Conservation (phyloP, 2,888 invertebrate genomes). For the Drosophila phalerata region DNA sequence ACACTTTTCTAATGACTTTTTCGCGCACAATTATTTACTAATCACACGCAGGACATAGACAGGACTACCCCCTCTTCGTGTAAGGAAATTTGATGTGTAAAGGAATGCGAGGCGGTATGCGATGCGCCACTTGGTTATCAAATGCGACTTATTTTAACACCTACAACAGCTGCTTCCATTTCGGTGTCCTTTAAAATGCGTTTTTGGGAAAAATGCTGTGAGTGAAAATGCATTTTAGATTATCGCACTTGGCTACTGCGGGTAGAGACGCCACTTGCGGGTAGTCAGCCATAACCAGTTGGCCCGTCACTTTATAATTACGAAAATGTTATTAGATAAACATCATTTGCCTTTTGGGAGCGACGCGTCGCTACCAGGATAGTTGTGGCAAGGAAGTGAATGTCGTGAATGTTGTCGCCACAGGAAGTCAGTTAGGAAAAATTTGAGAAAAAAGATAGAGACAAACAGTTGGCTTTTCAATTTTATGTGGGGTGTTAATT, state of each 20-base stretch:
- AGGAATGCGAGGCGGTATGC: constrained; percentile 60
- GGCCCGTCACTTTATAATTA: constrained; percentile 71
- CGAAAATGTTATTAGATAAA: constrained; percentile 73
- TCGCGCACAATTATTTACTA: constrained; percentile 76
- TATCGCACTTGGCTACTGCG: constrained; percentile 63
- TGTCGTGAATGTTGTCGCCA: constrained; percentile 57
- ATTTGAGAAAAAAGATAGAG: constrained; percentile 14
- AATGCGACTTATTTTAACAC: constrained; percentile 64
- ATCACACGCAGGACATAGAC: constrained; percentile 69
- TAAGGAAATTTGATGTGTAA: constrained; percentile 39
- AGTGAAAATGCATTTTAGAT: constrained; percentile 77
- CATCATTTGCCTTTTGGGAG: constrained; percentile 51
- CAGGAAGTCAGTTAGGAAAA: constrained; percentile 64
- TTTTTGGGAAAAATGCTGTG: constrained; percentile 23
- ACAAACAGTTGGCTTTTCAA: constrained; percentile 41
- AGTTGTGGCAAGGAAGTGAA: constrained; percentile 52
- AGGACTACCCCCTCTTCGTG: constrained; percentile 25
- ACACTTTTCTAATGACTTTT: constrained; percentile 76
- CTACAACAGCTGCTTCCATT: constrained; percentile 71
- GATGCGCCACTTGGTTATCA: constrained; percentile 75
- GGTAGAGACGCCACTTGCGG: constrained; percentile 32
- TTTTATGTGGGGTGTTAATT: constrained; percentile 68
- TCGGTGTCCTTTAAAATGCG: constrained; percentile 12
- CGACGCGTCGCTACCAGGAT: constrained; percentile 63
- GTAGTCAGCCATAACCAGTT: constrained; percentile 72